A percentile compares a stretch with the other conserved stretches of the same genome.
These are phyloP conservation scores for Hyposmocoma kahamanoa DNA, from an alignment of 1,140 invertebrate genomes.

Conservation along the genomic window DNA sequence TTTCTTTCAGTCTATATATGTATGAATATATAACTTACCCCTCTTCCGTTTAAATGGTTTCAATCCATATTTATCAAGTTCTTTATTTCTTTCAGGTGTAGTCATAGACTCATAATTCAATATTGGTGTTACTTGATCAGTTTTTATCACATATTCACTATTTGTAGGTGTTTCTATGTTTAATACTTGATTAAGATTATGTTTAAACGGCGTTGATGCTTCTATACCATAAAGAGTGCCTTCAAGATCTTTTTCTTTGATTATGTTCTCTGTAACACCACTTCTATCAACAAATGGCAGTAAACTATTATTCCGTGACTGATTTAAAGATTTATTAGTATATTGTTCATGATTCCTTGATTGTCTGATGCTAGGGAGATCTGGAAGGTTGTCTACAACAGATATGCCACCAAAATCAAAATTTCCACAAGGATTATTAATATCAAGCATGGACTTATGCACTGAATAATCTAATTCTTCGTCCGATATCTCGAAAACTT, in stretches of 20 bases:
- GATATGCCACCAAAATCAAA: conserved; percentile 37
- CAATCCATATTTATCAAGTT: conserved; percentile 75
- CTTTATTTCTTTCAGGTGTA: conserved; percentile 66
- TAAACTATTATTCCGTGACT: conserved; percentile 12
- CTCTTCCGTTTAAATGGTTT: conserved; percentile 75
- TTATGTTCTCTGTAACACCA: conserved; percentile 7
- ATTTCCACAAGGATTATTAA: conserved; percentile 13
- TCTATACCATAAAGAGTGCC: no score
- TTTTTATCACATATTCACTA: conserved; percentile 67
- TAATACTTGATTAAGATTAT: background rate
- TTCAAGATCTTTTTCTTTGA: background rate
- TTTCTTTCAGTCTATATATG: no score
- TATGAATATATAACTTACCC: conserved; percentile 37
- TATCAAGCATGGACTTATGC: conserved; percentile 23
- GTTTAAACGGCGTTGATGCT: background rate
- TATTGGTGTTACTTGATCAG: conserved; percentile 71
- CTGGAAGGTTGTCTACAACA: conserved; percentile 27
- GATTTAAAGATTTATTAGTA: background rate
- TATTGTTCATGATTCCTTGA: background rate
- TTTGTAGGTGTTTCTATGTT: conserved; percentile 37
- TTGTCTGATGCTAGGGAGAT: background rate
- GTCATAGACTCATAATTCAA: conserved; percentile 70
- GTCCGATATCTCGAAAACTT: conserved; percentile 49
- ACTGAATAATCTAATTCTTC: conserved; percentile 59
- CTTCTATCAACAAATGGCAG: conserved; percentile 13